These are phyloP conservation scores for Microtus richardsoni DNA, from an alignment of 2,113 vertebrate species.

Conservation along the genomic window DNA sequence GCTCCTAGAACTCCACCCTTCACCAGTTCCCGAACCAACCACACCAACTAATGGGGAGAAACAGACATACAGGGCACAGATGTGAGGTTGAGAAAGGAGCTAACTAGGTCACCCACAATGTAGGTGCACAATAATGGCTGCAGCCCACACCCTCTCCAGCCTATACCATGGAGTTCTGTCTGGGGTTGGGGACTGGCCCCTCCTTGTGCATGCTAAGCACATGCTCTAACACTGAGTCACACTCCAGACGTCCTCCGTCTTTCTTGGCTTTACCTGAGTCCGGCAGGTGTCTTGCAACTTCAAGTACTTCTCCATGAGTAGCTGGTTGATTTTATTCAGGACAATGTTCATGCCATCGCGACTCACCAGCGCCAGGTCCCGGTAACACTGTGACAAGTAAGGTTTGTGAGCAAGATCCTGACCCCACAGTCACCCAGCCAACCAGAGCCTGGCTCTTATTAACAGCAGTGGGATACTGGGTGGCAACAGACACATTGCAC, in stretches of 20 bases:
- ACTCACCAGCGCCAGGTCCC: conserved; percentile 95
- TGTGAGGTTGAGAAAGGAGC: not conserved
- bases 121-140: not conserved
- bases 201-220: not conserved
- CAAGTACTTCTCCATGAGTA: conserved; percentile 97
- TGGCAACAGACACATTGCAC: not conserved
- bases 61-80: not conserved
- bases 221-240: not conserved
- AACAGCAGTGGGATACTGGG: not conserved
- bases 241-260: not conserved
- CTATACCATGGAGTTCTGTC: not conserved
- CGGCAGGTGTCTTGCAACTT: conserved; percentile 94
- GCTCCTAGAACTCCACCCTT: conserved; percentile 95
- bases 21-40: conserved; percentile 96
- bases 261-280: conserved; percentile 86
- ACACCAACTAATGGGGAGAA: conserved; percentile 90
- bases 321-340: conserved; percentile 96
- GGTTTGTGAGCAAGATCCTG: not conserved
- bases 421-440: not conserved
- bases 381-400: conserved; percentile 90
- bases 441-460: not conserved
- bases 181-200: not conserved
- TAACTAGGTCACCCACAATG: not conserved
- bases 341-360: conserved; percentile 95
- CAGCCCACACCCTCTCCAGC: not conserved